These are phyloP conservation scores for Erynnis tages DNA, from an alignment of 2,888 invertebrate genomes.

Conservation along the genomic window DNA sequence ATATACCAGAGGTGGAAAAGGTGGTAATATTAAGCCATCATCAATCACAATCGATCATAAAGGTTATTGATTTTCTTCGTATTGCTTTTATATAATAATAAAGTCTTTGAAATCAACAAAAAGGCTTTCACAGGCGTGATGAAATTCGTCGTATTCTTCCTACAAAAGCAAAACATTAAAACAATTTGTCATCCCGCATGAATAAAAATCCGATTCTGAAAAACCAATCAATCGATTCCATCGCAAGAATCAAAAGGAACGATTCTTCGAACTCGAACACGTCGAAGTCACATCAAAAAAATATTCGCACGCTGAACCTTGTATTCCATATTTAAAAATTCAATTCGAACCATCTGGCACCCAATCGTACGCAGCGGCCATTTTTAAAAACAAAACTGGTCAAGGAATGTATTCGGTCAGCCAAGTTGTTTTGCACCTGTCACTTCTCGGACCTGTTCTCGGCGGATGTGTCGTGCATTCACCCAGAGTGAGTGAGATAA, in stretches of 20 bases:
- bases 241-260: conserved; percentile 11
- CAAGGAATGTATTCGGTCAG: conserved; percentile 56
- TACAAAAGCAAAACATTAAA: conserved; percentile 15
- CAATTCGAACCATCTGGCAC: conserved; percentile 24
- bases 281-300: conserved; percentile 9
- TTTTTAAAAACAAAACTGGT: conserved; percentile 45
- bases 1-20: too few relatives aligned
- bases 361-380: conserved; percentile 26
- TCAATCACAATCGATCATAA: too few relatives aligned
- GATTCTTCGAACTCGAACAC: conserved; percentile 14
- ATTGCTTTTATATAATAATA: too few relatives aligned
- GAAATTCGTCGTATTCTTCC: background rate
- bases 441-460: conserved; percentile 58
- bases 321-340: conserved; percentile 24
- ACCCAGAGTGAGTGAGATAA: conserved; percentile 52
- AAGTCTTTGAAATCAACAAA: background rate
- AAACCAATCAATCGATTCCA: conserved; percentile 23
- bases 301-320: conserved; percentile 26
- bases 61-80: too few relatives aligned
- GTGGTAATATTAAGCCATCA: too few relatives aligned
- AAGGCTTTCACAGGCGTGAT: conserved; percentile 4
- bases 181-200: conserved; percentile 21
- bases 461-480: conserved; percentile 67
- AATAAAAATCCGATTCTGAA: conserved; percentile 21
- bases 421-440: conserved; percentile 64